Base-by-base conservation (phyloP, 2,888 invertebrate genomes). In the Cheilosia urbana region DNA sequence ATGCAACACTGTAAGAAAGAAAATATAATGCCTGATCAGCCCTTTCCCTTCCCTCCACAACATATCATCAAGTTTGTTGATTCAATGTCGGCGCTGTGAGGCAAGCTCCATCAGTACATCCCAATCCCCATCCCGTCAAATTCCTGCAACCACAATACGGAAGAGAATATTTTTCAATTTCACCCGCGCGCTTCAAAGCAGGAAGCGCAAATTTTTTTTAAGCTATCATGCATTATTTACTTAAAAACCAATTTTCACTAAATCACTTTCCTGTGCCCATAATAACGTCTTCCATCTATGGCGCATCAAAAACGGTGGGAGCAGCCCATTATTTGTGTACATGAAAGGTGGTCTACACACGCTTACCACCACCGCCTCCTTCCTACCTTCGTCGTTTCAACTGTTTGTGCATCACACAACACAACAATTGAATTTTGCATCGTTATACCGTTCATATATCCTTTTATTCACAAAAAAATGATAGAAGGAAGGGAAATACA, bases 191-290 rank as follows among this genome's bases (percentile, higher is more conserved):
- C 66, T 76, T 79, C 63, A 37, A 75, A 71, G 45, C 34, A 40
- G 83, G 79, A 79, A 79, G 11, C 84, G 85, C 81, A 85, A 76
- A 81, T 77, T 85, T 66, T 34, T 76, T 30, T 30, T 63, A 68
- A 77, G 76, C 87, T 73, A 77, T 77, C 87, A 69, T 75, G 81
- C 90, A 89, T 91, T 91, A 91, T 91, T 91, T 91, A 90, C 90
- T 91, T 91, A 90, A 90, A 88, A 91, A 90, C 90, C 91, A 91
- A 91, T 91, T 91, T 91, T 91, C 90, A 88, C 89, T 91, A 91
- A 91, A 91, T 91, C 91, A 91, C 91, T 90, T 91, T 90, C 88
- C 90, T 88, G 87, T 88, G 88, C 82, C 79, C 77, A 85, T 47
- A 47, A 17, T 47, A 47, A 57, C 53, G 71, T 76, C 75, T 75